These are phyloP conservation scores for Clarias fuscus DNA, from an alignment of 2,797 vertebrate genomes.

Conservation along the genomic window DNA sequence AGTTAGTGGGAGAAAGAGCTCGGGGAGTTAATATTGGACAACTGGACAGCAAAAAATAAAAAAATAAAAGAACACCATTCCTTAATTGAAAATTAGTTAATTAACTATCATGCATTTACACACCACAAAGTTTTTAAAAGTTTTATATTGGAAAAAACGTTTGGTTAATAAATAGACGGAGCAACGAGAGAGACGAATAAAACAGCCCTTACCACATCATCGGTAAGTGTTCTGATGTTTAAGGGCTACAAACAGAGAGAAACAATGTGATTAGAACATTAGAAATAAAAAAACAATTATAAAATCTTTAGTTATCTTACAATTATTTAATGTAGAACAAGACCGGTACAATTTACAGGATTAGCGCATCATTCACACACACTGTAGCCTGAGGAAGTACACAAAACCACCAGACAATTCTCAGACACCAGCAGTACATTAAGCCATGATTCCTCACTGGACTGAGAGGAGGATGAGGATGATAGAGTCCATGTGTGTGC, in stretches of 20 bases:
- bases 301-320: too few relatives aligned
- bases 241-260: constrained; percentile 81
- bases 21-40: neutral
- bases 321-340: neutral
- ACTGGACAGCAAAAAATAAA: too few relatives aligned
- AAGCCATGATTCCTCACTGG: neutral
- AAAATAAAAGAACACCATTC: neutral
- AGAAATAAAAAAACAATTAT: neutral
- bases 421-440: neutral
- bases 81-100: neutral
- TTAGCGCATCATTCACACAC: too few relatives aligned
- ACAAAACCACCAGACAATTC: neutral
- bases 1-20: neutral
- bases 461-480: neutral
- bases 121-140: neutral
- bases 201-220: constrained; percentile 90
- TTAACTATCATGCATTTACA: neutral
- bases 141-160: neutral
- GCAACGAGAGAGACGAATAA: neutral
- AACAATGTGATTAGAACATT: constrained; percentile 55
- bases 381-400: neutral
- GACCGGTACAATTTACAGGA: neutral
- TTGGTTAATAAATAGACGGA: neutral
- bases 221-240: constrained; percentile 92
- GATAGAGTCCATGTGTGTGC: neutral